Evolutionary conservation across 2,113 vertebrate species (phyloP).

Genomic region (Rhinoderma darwinii): DNA sequence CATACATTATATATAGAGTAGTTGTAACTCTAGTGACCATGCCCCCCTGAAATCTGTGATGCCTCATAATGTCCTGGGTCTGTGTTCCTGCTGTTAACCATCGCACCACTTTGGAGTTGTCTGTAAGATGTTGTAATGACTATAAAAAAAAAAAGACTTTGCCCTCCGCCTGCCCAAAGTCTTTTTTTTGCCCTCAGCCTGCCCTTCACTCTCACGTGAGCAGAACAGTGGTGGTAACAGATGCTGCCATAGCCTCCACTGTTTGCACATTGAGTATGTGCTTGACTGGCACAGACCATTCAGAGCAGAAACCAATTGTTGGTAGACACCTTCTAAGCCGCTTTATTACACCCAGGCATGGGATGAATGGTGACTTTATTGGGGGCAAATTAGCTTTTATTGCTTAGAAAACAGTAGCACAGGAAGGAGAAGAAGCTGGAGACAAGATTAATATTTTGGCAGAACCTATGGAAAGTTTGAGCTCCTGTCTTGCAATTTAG

Average conservation of each 20-base stretch:
- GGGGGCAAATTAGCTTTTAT: not conserved
- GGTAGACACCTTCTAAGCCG: not conserved
- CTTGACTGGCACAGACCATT: not conserved
- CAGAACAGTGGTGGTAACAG: slow-evolving; percentile 26
- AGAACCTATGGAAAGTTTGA: not conserved
- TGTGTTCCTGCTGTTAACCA: not conserved
- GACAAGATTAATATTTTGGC: not conserved
- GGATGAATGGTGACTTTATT: slow-evolving; percentile 11
- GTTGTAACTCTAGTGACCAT: not conserved
- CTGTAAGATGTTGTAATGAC: slow-evolving; percentile 37
- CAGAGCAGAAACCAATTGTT: not conserved
- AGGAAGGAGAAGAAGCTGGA: slow-evolving; percentile 15
- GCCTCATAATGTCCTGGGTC: not conserved
- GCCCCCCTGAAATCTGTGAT: not conserved
- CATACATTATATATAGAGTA: not conserved
- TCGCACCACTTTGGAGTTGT: slow-evolving; percentile 19
- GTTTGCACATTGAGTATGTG: not conserved
- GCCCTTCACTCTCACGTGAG: slow-evolving; percentile 26
- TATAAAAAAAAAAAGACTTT: slow-evolving; percentile 56
- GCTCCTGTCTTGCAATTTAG: not conserved
- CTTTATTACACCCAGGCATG: not conserved
- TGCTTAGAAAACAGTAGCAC: not conserved
- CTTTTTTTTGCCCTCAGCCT: slow-evolving; percentile 51
- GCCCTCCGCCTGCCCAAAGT: slow-evolving; percentile 49
- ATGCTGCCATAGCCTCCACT: not conserved